A percentile compares a stretch with the other conserved stretches of the same genome.
These are phyloP conservation scores for Lycaena phlaeas DNA, from an alignment of 2,888 invertebrate genomes.

Conservation along the genomic window DNA sequence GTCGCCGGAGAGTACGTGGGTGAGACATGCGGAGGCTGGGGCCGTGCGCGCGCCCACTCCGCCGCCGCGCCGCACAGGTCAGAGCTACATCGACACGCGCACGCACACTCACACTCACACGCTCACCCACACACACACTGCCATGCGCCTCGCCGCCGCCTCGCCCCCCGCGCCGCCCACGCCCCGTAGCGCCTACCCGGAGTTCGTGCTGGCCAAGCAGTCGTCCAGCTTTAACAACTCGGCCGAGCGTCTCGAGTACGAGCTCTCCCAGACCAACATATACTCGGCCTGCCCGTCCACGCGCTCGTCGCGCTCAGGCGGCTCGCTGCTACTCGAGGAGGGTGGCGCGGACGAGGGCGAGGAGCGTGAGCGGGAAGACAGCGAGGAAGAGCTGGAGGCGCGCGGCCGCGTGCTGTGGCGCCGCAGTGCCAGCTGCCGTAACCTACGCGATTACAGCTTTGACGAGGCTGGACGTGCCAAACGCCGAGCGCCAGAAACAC, in stretches of 20 bases:
- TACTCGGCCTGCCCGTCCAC: constrained; percentile 65
- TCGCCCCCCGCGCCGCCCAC: constrained; percentile 35
- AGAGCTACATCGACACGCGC: constrained; percentile 32
- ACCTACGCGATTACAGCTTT: constrained; percentile 84
- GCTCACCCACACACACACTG: constrained; percentile 45
- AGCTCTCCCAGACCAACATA: constrained; percentile 70
- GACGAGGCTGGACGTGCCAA: constrained; percentile 80
- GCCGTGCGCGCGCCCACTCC: constrained; percentile 65
- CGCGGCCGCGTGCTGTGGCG: constrained; percentile 75
- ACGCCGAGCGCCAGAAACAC: constrained; percentile 53
- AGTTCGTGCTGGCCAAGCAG: constrained; percentile 56
- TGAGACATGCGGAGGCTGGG: constrained; percentile 52
- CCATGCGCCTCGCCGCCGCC: constrained; percentile 43
- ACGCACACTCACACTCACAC: constrained; percentile 27
- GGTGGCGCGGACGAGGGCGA: constrained; percentile 11
- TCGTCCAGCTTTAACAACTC: constrained; percentile 57
- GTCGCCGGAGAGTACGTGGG: constrained; percentile 72
- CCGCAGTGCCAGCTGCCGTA: constrained; percentile 87
- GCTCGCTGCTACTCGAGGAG: constrained; percentile 40
- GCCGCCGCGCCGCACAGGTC: constrained; percentile 67
- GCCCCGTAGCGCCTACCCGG: constrained; percentile 63
- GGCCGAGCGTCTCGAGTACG: constrained; percentile 69
- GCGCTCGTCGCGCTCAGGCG: constrained; percentile 54
- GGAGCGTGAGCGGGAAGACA: constrained; percentile 19
- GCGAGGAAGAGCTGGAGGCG: constrained; percentile 18